Conservation (phyloP, 2,113 vertebrate genomes). For the Oreochromis tanganicae region DNA sequence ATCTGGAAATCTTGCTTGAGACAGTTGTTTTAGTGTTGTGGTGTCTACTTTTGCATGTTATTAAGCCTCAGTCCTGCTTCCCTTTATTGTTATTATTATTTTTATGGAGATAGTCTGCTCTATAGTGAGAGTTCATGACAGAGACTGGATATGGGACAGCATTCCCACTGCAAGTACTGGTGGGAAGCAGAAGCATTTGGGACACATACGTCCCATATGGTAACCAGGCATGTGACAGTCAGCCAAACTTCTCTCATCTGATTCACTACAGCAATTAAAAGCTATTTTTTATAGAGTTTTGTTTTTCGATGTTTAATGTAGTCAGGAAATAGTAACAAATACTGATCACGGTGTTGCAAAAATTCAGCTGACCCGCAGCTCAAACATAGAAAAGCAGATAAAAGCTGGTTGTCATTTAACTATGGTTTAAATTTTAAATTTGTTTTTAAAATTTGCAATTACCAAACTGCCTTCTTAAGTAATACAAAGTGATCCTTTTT, state of each 20-base stretch:
- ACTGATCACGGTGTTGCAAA: neutral
- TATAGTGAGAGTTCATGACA: neutral
- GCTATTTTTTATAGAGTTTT: neutral
- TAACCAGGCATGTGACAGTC: neutral
- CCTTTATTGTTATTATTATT: neutral
- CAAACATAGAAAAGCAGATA: neutral
- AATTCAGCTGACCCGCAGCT: neutral
- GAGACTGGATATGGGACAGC: neutral
- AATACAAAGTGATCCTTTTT: neutral
- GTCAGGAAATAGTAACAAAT: neutral
- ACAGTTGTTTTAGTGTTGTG: neutral
- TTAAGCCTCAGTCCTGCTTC: neutral
- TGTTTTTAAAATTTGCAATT: neutral
- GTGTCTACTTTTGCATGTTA: neutral
- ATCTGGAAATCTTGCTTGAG: neutral
- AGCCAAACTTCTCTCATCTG: neutral
- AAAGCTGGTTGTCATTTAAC: neutral
- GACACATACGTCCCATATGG: neutral
- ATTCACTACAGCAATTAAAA: neutral
- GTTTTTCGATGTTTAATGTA: neutral
- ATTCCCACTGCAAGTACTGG: slow-evolving; percentile 14
- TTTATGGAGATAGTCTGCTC: slow-evolving; percentile 1
- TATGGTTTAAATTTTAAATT: neutral
- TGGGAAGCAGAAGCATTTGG: neutral
- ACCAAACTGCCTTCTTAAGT: neutral